Evolutionary conservation across 2,113 vertebrate genomes (phyloP), one percentile per base, ranked within the genome.

Genomic region (Thoracochromis brauschi): DNA sequence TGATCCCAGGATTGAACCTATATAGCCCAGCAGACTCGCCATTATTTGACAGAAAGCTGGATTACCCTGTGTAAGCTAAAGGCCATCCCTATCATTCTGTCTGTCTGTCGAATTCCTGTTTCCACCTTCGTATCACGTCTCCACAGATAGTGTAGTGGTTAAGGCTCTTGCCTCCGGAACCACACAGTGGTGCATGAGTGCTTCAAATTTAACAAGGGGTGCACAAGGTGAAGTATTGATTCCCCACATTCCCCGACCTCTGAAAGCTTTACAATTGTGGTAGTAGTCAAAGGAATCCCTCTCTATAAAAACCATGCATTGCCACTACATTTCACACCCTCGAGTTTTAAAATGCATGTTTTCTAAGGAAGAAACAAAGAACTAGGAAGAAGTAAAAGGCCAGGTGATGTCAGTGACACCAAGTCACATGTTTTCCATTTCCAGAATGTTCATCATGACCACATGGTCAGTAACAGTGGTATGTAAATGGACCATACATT

Each of bases 1-100:
- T 92, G 90, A 86, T 85, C 84, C 87, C 19, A 45, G 84, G 84
- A 89, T 81, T 91, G 92, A 94, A 94, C 90, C 85, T 89, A 84
- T 83, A 82, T 63, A 88, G 83, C 57, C 83, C 53, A 40, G 84
- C 82, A 86, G 84, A 93, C 89, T 91, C 78, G 83, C 80, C 79
- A 88, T 90, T 91, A 95, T 92, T 93, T 93, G 91, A 93, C 90
- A 94, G 91, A 92, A 93, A 95, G 93, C 95, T 93, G 92, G 92
- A 96, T 94, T 95, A 92, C 88, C 92, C 90, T 38, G 68, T 93
- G 90, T 51, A 85, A 94, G 88, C 84, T 86, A 93, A 95, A 95
- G 95, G 94, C 92, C 95, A 94, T 82, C 63, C 60, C 93, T 90
- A 95, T 95, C 94, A 91, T 88, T 95, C 93, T 88, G 87, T 89